Evolutionary conservation across 2,113 vertebrate species (phyloP).

Genomic region (Charadrius vociferus): DNA sequence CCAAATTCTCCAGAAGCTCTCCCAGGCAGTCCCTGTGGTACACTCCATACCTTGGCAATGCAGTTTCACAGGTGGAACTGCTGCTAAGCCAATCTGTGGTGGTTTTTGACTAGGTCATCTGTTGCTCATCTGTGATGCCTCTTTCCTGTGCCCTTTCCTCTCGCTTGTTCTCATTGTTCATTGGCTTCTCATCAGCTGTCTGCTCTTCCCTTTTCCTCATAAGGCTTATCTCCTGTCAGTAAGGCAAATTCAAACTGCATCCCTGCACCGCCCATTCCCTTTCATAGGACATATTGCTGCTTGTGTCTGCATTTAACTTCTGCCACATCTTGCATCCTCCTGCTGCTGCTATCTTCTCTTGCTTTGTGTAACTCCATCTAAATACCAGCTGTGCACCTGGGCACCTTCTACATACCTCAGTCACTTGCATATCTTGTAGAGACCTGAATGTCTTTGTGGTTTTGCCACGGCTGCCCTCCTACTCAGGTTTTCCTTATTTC

Average conservation of each 20-base stretch:
- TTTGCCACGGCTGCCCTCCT: not conserved
- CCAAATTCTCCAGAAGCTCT: not conserved
- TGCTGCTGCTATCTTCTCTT: not conserved
- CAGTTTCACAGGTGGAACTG: not conserved
- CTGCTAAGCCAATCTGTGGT: not conserved
- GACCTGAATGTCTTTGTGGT: not conserved
- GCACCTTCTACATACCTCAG: fast-evolving
- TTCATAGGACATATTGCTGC: not conserved
- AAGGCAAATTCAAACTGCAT: not conserved
- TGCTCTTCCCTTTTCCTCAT: not conserved
- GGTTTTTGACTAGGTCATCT: not conserved
- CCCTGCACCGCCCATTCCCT: not conserved
- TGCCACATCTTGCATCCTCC: not conserved
- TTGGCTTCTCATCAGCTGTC: not conserved
- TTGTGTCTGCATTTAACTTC: not conserved
- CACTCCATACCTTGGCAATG: not conserved
- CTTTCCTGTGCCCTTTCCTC: not conserved
- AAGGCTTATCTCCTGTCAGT: not conserved
- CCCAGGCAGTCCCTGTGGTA: not conserved
- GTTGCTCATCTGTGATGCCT: not conserved
- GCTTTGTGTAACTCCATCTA: not conserved
- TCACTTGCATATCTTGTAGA: not conserved
- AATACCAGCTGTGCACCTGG: not conserved
- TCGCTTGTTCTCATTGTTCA: not conserved
- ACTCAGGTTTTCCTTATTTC: not conserved